Conservation (phyloP, 2,113 vertebrate species). For the Orycteropus afer region DNA sequence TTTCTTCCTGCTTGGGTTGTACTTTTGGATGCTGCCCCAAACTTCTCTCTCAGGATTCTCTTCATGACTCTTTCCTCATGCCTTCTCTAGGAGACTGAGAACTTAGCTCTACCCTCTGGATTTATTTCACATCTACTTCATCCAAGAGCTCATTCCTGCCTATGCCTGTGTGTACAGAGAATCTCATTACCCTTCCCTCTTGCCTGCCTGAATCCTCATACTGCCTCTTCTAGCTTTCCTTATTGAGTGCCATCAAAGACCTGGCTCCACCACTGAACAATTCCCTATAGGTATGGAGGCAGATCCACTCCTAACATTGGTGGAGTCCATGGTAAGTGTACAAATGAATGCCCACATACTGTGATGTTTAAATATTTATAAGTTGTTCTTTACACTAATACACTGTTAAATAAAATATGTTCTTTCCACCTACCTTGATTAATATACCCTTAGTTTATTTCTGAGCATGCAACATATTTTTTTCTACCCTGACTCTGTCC, state of each 20-base stretch:
- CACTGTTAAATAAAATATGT: neutral
- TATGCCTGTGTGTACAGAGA: neutral
- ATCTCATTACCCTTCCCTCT: neutral
- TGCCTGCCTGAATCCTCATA: neutral
- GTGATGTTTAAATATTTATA: neutral
- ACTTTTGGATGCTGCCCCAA: neutral
- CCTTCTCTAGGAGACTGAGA: neutral
- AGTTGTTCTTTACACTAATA: neutral
- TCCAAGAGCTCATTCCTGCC: neutral
- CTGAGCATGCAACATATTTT: neutral
- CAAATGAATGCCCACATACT: neutral
- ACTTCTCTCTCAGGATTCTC: neutral
- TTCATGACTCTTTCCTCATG: neutral
- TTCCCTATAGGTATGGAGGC: neutral
- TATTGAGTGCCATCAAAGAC: neutral
- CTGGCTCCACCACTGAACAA: neutral
- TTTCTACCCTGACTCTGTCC: neutral
- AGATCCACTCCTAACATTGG: neutral
- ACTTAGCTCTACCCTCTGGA: neutral
- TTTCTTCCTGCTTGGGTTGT: neutral
- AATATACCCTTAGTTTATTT: neutral
- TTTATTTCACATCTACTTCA: conserved; percentile 5
- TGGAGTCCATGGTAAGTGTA: neutral
- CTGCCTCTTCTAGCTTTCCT: neutral
- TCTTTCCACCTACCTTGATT: neutral